A percentile compares a stretch with the other conserved stretches of the same genome.
phyloP scores from a whole-genome alignment of 2,797 vertebrate species.

The Tiaroga cobitis region DNA sequence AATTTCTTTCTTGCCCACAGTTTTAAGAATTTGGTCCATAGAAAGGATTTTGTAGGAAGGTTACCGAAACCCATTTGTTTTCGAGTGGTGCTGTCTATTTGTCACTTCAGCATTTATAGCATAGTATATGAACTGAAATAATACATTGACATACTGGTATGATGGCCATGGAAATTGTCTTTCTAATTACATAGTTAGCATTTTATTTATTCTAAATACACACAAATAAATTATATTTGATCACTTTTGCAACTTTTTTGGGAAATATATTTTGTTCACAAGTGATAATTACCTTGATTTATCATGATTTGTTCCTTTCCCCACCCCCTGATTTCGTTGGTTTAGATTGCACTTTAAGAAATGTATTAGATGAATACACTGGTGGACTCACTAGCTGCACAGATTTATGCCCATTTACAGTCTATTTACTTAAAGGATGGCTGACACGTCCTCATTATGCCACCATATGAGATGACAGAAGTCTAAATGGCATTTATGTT shows the following conservation, averaged over 20 bases:
- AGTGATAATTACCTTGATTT: neutral
- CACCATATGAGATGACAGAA: slow-evolving; percentile 22
- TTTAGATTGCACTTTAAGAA: neutral
- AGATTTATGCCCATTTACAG: slow-evolving; percentile 11
- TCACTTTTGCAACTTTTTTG: neutral
- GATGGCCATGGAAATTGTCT: no score
- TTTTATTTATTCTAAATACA: neutral
- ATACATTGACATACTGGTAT: neutral
- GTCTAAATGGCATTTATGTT: slow-evolving; percentile 50
- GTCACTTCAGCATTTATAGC: neutral
- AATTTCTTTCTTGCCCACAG: neutral
- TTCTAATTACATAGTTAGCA: neutral
- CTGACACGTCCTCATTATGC: slow-evolving; percentile 5
- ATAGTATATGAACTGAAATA: neutral
- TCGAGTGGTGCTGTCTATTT: neutral
- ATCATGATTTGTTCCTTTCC: no score
- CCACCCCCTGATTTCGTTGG: neutral
- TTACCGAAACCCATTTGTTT: neutral
- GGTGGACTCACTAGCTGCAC: neutral
- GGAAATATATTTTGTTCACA: neutral
- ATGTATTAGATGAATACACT: neutral
- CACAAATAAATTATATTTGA: neutral
- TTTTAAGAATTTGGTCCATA: neutral
- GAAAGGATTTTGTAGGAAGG: neutral
- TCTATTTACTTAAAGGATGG: neutral